A percentile compares a stretch with the other conserved stretches of the same genome.
phyloP scores from a whole-genome alignment of 2,113 vertebrate species.

The Struthio camelus region DNA sequence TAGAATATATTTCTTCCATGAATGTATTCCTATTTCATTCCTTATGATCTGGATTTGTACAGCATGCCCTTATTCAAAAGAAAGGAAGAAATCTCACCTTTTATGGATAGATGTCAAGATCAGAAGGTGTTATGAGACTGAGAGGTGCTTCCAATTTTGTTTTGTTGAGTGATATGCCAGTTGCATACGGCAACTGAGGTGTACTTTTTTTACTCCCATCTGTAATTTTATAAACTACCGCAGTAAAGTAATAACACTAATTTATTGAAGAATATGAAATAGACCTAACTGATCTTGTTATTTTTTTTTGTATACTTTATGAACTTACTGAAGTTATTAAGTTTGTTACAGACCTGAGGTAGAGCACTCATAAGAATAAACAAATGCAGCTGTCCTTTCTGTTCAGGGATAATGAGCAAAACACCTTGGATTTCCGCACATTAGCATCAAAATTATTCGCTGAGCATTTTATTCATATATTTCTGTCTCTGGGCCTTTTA shows the following conservation, averaged over 20 bases:
- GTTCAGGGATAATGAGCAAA: not conserved
- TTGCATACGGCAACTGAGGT: not conserved
- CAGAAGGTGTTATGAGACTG: not conserved
- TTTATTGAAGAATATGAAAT: not conserved
- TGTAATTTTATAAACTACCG: not conserved
- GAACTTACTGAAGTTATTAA: not conserved
- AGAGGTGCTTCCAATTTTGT: slow-evolving; percentile 27
- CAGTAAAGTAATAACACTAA: not conserved
- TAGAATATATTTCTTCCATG: not conserved
- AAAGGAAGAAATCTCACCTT: slow-evolving; percentile 8
- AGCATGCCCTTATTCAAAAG: not conserved
- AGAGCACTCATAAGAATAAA: not conserved
- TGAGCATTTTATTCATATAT: not conserved
- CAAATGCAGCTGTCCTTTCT: not conserved
- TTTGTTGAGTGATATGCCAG: not conserved
- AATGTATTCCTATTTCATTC: not conserved
- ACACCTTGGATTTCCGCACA: slow-evolving; percentile 11
- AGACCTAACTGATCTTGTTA: slow-evolving; percentile 5
- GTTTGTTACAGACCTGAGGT: not conserved
- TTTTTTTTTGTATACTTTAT: not conserved
- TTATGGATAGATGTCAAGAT: not conserved
- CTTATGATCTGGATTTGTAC: not conserved
- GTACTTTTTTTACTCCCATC: not conserved
- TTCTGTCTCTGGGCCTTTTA: not conserved
- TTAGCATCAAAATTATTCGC: not conserved